A percentile compares a stretch with the other conserved stretches of the same genome.
Conservation (phyloP, 2,113 vertebrate species). For the Eudyptes chrysolophus region DNA sequence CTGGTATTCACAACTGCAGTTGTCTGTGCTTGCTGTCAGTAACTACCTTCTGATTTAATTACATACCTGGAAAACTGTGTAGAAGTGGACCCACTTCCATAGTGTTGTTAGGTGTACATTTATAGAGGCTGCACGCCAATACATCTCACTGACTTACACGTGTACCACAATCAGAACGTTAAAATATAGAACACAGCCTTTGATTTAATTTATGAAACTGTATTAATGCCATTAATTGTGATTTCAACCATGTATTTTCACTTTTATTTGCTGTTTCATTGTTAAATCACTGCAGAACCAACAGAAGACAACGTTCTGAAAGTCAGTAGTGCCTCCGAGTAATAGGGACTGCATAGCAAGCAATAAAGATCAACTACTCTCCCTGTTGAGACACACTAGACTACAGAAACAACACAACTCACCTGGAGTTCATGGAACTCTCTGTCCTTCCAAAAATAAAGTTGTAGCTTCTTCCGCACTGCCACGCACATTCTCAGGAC, state of each 20-base stretch:
- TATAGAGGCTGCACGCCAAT: neutral
- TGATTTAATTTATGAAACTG: neutral
- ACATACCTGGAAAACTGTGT: neutral
- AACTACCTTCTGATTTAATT: neutral
- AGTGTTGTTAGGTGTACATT: neutral
- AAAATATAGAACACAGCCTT: neutral
- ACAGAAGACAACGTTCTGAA: fast-evolving
- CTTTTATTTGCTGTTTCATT: neutral
- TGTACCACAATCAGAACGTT: neutral
- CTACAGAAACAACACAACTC: neutral
- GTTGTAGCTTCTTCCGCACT: constrained; percentile 92
- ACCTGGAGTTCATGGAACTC: constrained; percentile 93
- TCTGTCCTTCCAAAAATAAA: constrained; percentile 97
- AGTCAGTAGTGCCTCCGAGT: neutral
- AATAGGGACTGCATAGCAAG: neutral
- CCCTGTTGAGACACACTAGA: neutral
- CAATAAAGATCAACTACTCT: neutral
- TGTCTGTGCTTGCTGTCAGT: neutral
- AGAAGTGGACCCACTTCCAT: neutral
- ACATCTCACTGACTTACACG: neutral
- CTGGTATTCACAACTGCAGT: neutral
- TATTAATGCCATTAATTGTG: neutral
- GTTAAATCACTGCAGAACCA: neutral
- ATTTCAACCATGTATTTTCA: neutral
- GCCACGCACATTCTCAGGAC: constrained; percentile 93